Conservation (phyloP, 1,140 invertebrate genomes). For the Semibalanus balanoides region DNA sequence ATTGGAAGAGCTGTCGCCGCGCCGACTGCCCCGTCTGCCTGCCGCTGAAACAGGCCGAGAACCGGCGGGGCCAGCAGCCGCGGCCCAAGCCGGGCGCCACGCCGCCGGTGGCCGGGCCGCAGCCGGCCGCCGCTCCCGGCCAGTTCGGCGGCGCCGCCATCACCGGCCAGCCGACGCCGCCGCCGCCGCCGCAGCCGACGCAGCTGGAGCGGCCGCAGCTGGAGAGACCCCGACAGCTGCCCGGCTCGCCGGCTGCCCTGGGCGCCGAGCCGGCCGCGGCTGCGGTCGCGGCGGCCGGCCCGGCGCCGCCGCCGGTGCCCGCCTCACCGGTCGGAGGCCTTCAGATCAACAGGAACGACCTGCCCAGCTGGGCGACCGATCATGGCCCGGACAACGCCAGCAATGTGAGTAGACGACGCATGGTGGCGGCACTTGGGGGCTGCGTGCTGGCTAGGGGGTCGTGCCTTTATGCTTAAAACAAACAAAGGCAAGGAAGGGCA, state of each 20-base stretch:
- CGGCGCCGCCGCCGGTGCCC: too few relatives aligned
- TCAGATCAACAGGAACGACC: neutral
- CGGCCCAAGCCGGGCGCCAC: too few relatives aligned
- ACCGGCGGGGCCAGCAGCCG: slow-evolving; percentile 22
- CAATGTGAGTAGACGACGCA: neutral
- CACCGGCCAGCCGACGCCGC: too few relatives aligned
- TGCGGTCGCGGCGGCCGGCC: too few relatives aligned
- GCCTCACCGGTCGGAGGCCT: neutral
- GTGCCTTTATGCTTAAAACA: too few relatives aligned
- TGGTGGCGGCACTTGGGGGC: too few relatives aligned
- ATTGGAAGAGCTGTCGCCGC: slow-evolving; percentile 95
- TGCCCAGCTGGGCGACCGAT: neutral
- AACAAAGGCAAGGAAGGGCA: too few relatives aligned
- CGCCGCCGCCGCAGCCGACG: neutral
- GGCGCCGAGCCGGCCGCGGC: neutral
- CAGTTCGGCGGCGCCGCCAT: neutral
- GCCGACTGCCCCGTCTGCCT: slow-evolving; percentile 95
- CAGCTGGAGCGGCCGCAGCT: neutral
- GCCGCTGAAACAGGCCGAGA: slow-evolving; percentile 87
- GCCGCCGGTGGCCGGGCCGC: too few relatives aligned
- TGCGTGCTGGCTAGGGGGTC: too few relatives aligned
- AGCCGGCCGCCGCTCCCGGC: neutral
- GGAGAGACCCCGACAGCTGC: slow-evolving; percentile 4
- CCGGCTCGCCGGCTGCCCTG: neutral
- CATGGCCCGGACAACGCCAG: neutral